Base-by-base conservation (phyloP, 2,797 vertebrate species). In the Lutjanus campechanus region DNA sequence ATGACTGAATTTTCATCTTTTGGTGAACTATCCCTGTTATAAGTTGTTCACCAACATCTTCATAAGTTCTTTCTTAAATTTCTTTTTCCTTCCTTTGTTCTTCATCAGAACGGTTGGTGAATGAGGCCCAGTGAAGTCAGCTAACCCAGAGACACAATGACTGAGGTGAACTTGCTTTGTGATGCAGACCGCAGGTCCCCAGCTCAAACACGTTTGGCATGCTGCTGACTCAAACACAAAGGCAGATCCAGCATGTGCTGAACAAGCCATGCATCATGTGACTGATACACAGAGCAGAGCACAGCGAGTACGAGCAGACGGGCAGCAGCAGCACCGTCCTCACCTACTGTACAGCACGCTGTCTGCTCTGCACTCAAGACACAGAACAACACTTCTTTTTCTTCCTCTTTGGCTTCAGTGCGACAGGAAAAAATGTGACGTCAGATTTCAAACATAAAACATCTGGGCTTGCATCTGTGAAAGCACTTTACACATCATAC, bases 381-480 rank as follows among this genome's bases (percentile, higher is more conserved):
- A 97, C 90, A 88, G 94, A 94, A 85, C 95, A 96, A 93, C 95
- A 97, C 92, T 96, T 96, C 94, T 95, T 36, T 36, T 36, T 96
- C 90, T 92, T 96, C 93, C 90, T 95, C 95, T 96, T 96, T 50
- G 93, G 93, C 96, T 96, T 93, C 82, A 86, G 81, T 70, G 86
- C 76, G 29, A 81, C 69, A 85, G 70, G 50, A 69, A 58, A 71
- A 84, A n/a, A 74, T 83, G 15, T 0, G 25, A 54, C 0, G 7
- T 87, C 80, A 93, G 53, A 29, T 54, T 77, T 72, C 29, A 79
- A n/a, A 53, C 4, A 10, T 12, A 3, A 19, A 61, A 16, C 1
- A 36, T 44, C 19, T 60, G 4, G 16, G 16, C 46, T 47, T 1
- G 1, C 12, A 7, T 60, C 5, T 56, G 7, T 56, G 8, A 36